Evolutionary conservation across 2,888 invertebrate genomes (phyloP).

Genomic region (Ametastegia equiseti): DNA sequence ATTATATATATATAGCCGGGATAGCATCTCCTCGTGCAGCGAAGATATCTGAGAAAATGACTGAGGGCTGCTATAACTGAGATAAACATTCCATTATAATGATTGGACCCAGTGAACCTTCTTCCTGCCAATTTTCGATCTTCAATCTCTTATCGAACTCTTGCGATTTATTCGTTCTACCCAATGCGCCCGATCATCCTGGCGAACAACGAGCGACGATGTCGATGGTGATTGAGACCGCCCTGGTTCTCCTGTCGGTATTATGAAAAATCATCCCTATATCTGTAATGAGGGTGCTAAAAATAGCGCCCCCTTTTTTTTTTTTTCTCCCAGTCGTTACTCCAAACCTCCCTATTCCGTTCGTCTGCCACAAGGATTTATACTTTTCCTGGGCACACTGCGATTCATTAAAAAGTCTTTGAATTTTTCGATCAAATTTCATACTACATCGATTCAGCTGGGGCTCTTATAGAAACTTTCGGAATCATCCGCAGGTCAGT

Average conservation of each 20-base stretch:
- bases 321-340: too few species aligned
- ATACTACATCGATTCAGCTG: background rate
- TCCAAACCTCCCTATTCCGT: background rate
- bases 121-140: constrained; percentile 44
- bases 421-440: background rate
- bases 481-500: too few species aligned
- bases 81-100: constrained; percentile 51
- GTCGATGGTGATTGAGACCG: constrained; percentile 6
- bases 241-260: background rate
- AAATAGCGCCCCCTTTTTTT: constrained; percentile 8
- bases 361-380: background rate
- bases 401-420: background rate
- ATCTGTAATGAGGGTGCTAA: constrained; percentile 22
- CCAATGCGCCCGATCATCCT: background rate
- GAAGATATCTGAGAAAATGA: constrained; percentile 39
- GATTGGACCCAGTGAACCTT: constrained; percentile 47
- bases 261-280: constrained; percentile 17
- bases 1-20: constrained; percentile 15
- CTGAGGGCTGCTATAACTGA: constrained; percentile 36
- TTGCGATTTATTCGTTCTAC: constrained; percentile 39
- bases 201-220: background rate
- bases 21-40: constrained; percentile 48
- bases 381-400: too few species aligned
- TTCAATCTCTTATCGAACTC: constrained; percentile 36
- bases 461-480: too few species aligned